Conservation (phyloP, 2,797 vertebrate genomes). For the Nyctalus aviator region DNA sequence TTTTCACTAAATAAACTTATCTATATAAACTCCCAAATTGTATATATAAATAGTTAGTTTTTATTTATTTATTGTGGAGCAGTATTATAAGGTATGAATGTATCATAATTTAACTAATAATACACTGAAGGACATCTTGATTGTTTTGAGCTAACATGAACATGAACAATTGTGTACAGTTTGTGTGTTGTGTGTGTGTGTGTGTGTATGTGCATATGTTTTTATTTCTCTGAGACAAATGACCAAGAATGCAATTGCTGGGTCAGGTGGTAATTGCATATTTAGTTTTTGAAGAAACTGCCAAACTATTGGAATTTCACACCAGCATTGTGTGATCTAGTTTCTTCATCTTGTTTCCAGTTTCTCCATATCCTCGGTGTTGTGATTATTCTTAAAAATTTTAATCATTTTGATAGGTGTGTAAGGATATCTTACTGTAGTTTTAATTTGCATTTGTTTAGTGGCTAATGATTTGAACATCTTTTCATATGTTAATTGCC, state of each 20-base stretch:
- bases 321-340: not conserved
- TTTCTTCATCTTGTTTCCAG: slow-evolving; percentile 14
- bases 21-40: not conserved
- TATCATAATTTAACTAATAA: not conserved
- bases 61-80: not conserved
- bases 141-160: not conserved
- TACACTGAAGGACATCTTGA: not conserved
- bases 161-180: not conserved
- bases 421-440: not conserved
- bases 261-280: not conserved
- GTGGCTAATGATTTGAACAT: slow-evolving; percentile 7
- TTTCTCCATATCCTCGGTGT: not conserved
- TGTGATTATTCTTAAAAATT: not conserved
- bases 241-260: not conserved
- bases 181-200: not conserved
- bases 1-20: not conserved
- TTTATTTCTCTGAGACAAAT: slow-evolving; percentile 45
- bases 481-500: not conserved
- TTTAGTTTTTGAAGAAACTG: not conserved
- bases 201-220: not conserved
- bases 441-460: slow-evolving; percentile 49
- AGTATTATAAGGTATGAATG: not conserved
- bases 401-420: slow-evolving; percentile 17
- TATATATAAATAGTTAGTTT: not conserved
- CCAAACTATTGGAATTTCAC: not conserved